phyloP scores from a whole-genome alignment of 2,797 vertebrate species.

The Cyprinella venusta region DNA sequence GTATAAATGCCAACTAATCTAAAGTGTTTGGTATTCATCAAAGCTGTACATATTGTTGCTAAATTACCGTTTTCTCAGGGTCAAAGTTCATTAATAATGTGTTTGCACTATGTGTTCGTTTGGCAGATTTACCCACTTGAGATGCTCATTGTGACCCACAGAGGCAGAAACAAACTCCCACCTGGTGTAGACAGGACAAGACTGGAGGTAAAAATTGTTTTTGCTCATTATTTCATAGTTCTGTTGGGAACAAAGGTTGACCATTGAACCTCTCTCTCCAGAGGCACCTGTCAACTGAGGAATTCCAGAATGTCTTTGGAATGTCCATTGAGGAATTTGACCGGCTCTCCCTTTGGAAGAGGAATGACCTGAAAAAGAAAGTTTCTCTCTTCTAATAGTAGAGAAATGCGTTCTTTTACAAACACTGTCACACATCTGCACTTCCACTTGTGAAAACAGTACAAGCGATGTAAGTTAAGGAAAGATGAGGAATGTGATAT shows the following conservation, averaged over 20 bases:
- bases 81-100: conserved; percentile 11
- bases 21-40: not conserved
- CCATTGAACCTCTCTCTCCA: conserved; percentile 60
- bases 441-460: conserved; percentile 17
- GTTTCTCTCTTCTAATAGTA: conserved; percentile 87
- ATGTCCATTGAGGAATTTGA: conserved; percentile 88
- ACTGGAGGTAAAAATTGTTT: conserved; percentile 82
- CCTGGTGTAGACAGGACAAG: conserved; percentile 87
- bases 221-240: not conserved
- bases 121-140: conserved; percentile 88
- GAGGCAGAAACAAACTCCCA: conserved; percentile 84
- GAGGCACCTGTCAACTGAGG: conserved; percentile 87
- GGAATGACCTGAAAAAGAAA: conserved; percentile 89
- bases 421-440: conserved; percentile 21
- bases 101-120: not conserved
- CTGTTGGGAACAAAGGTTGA: conserved; percentile 33
- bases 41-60: not conserved
- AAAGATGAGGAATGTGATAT: conserved; percentile 18
- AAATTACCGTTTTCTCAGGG: not conserved
- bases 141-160: conserved; percentile 86
- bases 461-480: conserved; percentile 3
- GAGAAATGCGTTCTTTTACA: not conserved
- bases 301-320: conserved; percentile 86
- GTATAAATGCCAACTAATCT: conserved; percentile 62
- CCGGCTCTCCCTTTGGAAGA: conserved; percentile 88